Conservation (phyloP, 2,113 vertebrate species). For the Saguinus imperator region DNA sequence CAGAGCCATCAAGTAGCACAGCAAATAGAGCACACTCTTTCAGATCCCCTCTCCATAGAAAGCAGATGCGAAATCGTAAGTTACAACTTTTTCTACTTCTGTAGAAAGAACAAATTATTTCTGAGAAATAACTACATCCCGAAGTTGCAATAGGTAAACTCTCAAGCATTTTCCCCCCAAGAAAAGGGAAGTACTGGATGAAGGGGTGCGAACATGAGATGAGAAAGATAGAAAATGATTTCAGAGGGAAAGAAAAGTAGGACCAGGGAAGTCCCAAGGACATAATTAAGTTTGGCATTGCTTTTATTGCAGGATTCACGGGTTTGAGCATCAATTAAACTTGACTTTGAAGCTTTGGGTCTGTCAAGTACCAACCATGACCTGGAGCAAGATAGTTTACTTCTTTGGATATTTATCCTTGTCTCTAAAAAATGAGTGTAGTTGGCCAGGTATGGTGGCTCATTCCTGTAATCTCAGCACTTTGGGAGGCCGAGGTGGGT, state of each 20-base stretch:
- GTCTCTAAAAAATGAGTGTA: neutral
- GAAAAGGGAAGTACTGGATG: neutral
- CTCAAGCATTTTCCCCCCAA: neutral
- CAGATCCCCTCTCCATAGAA: neutral
- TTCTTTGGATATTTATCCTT: neutral
- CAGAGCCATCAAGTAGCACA: neutral
- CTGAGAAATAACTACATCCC: neutral
- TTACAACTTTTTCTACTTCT: neutral
- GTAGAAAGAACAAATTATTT: neutral
- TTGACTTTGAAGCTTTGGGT: neutral
- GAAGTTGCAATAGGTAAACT: neutral
- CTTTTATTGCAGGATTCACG: neutral
- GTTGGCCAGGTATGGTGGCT: too few species aligned
- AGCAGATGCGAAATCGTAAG: neutral
- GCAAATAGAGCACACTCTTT: neutral
- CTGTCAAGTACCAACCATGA: conserved; percentile 33
- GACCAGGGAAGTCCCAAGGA: neutral
- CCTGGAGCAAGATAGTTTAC: conserved; percentile 9
- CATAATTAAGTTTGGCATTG: neutral
- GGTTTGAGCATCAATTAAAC: neutral
- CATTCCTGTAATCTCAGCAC: too few species aligned
- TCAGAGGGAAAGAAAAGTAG: neutral
- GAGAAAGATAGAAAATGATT: neutral
- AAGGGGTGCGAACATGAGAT: neutral
- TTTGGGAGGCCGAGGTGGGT: too few species aligned